A percentile compares a stretch with the other conserved stretches of the same genome.
Evolutionary conservation across 1,140 invertebrate genomes (phyloP).

Genomic region (Lanistes nyassanus): DNA sequence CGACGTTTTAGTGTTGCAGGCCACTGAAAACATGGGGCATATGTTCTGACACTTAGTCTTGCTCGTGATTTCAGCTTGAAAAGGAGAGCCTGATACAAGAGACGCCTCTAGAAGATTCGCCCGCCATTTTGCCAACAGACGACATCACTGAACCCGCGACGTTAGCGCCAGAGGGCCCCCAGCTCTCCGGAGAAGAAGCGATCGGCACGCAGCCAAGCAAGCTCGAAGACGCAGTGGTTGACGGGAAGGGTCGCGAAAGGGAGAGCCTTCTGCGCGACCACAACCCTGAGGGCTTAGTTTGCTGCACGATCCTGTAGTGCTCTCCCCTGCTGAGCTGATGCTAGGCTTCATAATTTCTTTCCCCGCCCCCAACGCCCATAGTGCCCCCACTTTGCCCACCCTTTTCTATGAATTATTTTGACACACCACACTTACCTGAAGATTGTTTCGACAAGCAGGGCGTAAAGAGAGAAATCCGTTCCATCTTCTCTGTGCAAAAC

Average conservation of each 20-base stretch:
- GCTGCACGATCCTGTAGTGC: slow-evolving; percentile 30
- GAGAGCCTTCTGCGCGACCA: slow-evolving; percentile 21
- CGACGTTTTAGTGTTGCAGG: too few relatives aligned
- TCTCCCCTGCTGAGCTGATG: too few relatives aligned
- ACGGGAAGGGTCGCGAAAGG: slow-evolving; percentile 14
- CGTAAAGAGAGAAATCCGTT: too few relatives aligned
- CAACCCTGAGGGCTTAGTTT: slow-evolving; percentile 27
- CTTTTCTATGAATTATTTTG: too few relatives aligned
- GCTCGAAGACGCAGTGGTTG: neutral
- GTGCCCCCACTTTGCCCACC: too few relatives aligned
- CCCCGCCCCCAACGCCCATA: too few relatives aligned
- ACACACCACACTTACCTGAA: too few relatives aligned
- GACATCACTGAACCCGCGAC: neutral
- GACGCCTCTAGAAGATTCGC: neutral
- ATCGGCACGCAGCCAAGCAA: slow-evolving; percentile 10
- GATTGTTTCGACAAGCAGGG: too few relatives aligned
- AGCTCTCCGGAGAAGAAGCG: slow-evolving; percentile 6
- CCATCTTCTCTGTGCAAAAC: too few relatives aligned
- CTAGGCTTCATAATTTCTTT: too few relatives aligned
- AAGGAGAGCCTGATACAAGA: neutral
- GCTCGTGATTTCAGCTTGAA: neutral
- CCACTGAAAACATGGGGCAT: too few relatives aligned
- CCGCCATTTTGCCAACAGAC: neutral
- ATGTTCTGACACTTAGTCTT: too few relatives aligned
- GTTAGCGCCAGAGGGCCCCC: slow-evolving; percentile 12